Percentiles rank a stretch among this genome's conserved stretches.
phyloP scores from a whole-genome alignment of 2,797 vertebrate genomes.

The Antrozous pallidus region DNA sequence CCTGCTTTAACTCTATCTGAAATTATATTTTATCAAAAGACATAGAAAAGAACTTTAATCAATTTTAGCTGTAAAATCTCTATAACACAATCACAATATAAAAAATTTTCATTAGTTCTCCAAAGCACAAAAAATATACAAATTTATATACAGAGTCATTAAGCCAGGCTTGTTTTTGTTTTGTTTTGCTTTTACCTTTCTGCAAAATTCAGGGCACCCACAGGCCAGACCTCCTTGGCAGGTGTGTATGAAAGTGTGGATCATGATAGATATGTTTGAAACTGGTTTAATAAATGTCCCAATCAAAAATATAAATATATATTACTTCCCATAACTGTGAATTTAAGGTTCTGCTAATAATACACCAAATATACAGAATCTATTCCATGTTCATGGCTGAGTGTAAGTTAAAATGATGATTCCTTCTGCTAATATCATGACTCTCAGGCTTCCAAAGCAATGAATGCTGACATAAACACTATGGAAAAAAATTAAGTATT shows the following conservation, averaged over 20 bases:
- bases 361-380: background rate
- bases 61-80: background rate
- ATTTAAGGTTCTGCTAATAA: constrained; percentile 50
- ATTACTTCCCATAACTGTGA: constrained; percentile 32
- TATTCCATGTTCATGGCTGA: background rate
- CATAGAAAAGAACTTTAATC: background rate
- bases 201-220: constrained; percentile 4
- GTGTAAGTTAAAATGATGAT: background rate
- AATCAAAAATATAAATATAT: constrained; percentile 12
- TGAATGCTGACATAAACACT: background rate
- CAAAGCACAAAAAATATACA: background rate
- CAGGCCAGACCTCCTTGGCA: constrained; percentile 18
- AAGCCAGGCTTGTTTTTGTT: background rate
- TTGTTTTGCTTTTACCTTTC: background rate
- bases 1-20: background rate
- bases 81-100: background rate
- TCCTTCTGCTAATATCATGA: background rate
- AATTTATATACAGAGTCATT: background rate
- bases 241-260: background rate
- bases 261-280: constrained; percentile 26
- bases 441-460: constrained; percentile 22
- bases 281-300: constrained; percentile 35
- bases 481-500: background rate
- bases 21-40: constrained; percentile 8
- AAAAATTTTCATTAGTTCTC: background rate